Conservation (phyloP, 2,797 vertebrate species). For the Erpetoichthys calabaricus region DNA sequence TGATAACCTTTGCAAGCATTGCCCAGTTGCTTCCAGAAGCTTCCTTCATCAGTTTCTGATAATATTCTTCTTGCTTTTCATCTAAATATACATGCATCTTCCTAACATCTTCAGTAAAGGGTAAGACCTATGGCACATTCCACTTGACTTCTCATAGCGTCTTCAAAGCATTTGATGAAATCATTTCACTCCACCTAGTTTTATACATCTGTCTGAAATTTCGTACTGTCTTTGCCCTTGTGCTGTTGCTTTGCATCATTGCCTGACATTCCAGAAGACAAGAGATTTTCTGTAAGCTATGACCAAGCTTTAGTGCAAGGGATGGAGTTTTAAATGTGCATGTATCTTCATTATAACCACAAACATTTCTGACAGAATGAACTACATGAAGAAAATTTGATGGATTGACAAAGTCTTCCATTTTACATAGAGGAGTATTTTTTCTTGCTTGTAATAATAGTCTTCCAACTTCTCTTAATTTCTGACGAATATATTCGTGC, state of each 20-base stretch:
- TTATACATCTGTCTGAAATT: slow-evolving; percentile 16
- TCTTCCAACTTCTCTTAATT: slow-evolving; percentile 20
- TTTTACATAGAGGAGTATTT: slow-evolving; percentile 13
- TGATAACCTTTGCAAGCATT: background rate
- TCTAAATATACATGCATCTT: slow-evolving; percentile 15
- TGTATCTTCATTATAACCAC: slow-evolving; percentile 11
- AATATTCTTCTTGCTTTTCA: slow-evolving; percentile 3
- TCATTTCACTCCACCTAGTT: slow-evolving; percentile 18
- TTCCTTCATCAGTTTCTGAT: too few relatives aligned
- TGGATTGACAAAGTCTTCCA: slow-evolving; percentile 17
- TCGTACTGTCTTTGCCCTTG: slow-evolving; percentile 1
- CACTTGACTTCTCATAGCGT: slow-evolving; percentile 18
- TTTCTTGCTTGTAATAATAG: slow-evolving; percentile 14
- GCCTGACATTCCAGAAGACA: slow-evolving; percentile 18
- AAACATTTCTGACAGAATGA: slow-evolving; percentile 15
- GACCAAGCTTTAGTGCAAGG: slow-evolving; percentile 20
- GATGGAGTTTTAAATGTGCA: slow-evolving; percentile 14
- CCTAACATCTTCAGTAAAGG: slow-evolving; percentile 18
- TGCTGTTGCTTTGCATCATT: slow-evolving; percentile 13
- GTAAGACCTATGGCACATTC: slow-evolving; percentile 15
- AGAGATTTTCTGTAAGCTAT: slow-evolving; percentile 19
- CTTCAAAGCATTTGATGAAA: slow-evolving; percentile 15
- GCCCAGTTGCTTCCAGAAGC: too few relatives aligned
- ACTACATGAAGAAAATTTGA: slow-evolving; percentile 12
- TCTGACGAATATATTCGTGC: slow-evolving; percentile 21